Percentiles rank a stretch among this genome's conserved stretches.
phyloP scores from a whole-genome alignment of 2,113 vertebrate species.

The Candoia aspera region DNA sequence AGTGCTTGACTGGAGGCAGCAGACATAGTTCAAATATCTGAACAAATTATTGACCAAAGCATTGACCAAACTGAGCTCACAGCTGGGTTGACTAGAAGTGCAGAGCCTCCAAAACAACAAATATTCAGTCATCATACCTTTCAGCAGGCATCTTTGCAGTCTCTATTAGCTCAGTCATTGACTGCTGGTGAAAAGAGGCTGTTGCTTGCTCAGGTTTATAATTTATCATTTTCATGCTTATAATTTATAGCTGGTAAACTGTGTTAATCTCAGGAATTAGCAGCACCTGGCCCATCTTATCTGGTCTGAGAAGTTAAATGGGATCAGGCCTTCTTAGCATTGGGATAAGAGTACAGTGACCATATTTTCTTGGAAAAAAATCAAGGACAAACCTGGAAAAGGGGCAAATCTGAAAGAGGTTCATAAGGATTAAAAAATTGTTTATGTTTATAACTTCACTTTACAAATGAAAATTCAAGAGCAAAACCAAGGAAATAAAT shows the following conservation, averaged over 20 bases:
- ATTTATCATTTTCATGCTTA: background rate
- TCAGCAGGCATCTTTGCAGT: background rate
- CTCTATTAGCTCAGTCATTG: background rate
- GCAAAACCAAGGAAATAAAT: background rate
- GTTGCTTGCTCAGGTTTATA: background rate
- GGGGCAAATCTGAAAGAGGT: background rate
- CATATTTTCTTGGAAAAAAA: background rate
- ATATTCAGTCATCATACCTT: background rate
- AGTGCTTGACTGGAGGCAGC: slow-evolving; percentile 39
- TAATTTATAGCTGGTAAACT: background rate
- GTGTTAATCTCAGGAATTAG: background rate
- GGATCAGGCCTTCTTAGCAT: background rate
- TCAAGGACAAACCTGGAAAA: background rate
- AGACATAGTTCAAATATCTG: slow-evolving; percentile 33
- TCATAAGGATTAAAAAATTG: background rate
- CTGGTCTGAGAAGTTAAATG: background rate
- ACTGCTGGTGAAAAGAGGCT: background rate
- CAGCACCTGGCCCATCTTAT: background rate
- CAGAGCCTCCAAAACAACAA: background rate
- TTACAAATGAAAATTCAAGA: background rate
- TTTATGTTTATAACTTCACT: too few species aligned
- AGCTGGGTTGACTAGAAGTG: background rate
- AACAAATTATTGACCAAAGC: background rate
- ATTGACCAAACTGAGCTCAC: background rate
- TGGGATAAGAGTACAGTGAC: background rate